phyloP scores from a whole-genome alignment of 1,140 invertebrate genomes.

The Drosophila ogumai region DNA sequence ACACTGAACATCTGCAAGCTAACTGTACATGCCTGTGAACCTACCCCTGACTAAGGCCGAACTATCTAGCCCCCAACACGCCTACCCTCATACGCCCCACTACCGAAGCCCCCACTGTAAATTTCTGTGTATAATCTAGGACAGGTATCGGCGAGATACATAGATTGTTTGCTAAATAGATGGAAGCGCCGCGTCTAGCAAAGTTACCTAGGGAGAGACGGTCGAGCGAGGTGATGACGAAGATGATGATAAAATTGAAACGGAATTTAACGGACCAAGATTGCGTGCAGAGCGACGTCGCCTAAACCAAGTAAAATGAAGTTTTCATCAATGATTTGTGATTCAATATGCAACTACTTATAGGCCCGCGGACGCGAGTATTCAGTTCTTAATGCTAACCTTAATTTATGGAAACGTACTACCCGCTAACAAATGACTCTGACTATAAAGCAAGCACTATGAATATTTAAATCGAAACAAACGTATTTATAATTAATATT shows the following conservation, averaged over 20 bases:
- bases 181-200: conserved; percentile 61
- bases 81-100: conserved; percentile 9
- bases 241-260: conserved; percentile 69
- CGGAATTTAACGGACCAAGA: conserved; percentile 82
- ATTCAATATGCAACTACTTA: conserved; percentile 81
- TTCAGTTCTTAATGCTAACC: conserved; percentile 73
- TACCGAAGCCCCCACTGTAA: conserved; percentile 62
- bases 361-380: conserved; percentile 43
- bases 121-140: conserved; percentile 78
- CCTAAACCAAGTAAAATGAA: conserved; percentile 79
- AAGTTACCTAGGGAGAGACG: conserved; percentile 24
- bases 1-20: conserved; percentile 43
- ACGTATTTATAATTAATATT: conserved; percentile 71
- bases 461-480: conserved; percentile 58
- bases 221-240: background rate
- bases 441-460: conserved; percentile 76
- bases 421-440: conserved; percentile 78
- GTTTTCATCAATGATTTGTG: conserved; percentile 85
- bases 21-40: conserved; percentile 72
- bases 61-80: conserved; percentile 28
- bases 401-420: conserved; percentile 69
- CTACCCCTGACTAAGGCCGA: conserved; percentile 33
- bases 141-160: conserved; percentile 58
- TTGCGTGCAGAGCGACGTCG: conserved; percentile 80
- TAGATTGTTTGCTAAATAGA: conserved; percentile 64